Conservation (phyloP, 1,140 invertebrate species). For the Cydia pomonella region DNA sequence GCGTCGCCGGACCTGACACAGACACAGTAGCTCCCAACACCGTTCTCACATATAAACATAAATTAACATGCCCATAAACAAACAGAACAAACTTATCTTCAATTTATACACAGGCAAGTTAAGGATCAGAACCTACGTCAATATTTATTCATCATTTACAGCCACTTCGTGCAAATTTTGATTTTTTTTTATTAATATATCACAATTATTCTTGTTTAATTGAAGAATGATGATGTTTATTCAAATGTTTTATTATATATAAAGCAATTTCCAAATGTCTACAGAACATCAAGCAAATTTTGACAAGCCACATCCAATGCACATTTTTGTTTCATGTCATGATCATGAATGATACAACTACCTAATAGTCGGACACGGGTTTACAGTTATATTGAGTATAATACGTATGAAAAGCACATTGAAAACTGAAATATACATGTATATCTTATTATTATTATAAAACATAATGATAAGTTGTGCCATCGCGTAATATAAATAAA, state of each 20-base stretch:
- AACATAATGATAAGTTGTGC: background rate
- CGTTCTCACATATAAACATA: background rate
- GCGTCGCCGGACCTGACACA: constrained; percentile 63
- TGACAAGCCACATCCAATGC: constrained; percentile 31
- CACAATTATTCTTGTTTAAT: background rate
- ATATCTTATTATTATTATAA: background rate
- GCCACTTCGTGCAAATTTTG: constrained; percentile 31
- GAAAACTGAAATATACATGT: constrained; percentile 1
- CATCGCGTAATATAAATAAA: constrained; percentile 10
- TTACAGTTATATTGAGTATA: background rate
- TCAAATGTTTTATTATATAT: constrained; percentile 20
- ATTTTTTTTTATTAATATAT: background rate
- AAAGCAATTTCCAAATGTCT: constrained; percentile 29
- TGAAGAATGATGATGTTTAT: constrained; percentile 16
- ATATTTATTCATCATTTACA: background rate
- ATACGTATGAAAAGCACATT: constrained; percentile 18
- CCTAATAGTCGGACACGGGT: constrained; percentile 17
- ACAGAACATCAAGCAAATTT: constrained; percentile 33
- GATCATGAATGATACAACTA: constrained; percentile 33
- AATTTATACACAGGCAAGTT: constrained; percentile 27
- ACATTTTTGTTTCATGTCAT: constrained; percentile 6
- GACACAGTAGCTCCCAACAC: constrained; percentile 17
- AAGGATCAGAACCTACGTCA: constrained; percentile 20
- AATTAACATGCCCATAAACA: constrained; percentile 33
- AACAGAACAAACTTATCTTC: constrained; percentile 23